Conservation (phyloP, 2,113 vertebrate genomes). For the Tragelaphus scriptus region DNA sequence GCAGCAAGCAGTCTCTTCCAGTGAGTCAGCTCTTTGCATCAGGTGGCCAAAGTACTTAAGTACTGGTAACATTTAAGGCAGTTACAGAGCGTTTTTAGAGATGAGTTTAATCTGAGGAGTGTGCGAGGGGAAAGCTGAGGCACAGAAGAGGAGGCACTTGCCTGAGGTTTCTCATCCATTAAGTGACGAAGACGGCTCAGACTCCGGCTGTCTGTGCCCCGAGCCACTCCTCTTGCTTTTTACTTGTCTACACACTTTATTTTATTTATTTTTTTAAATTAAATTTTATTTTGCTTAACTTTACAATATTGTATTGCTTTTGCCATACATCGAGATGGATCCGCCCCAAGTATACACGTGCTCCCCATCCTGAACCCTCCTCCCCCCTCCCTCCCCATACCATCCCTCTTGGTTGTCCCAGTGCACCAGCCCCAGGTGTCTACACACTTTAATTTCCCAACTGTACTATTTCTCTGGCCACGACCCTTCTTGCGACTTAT, state of each 20-base stretch:
- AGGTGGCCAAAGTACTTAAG: background rate
- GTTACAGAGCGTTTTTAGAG: background rate
- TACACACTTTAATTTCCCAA: background rate
- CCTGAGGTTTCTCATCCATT: background rate
- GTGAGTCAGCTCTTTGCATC: background rate
- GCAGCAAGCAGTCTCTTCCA: background rate
- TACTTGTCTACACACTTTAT: background rate
- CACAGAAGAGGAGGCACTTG: background rate
- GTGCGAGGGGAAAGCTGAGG: background rate
- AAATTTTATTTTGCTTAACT: too few species aligned
- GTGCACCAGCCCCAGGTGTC: background rate
- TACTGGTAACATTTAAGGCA: background rate
- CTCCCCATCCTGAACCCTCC: too few species aligned
- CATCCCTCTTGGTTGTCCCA: too few species aligned
- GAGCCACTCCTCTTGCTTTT: background rate
- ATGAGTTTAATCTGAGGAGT: background rate
- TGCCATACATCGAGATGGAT: too few species aligned
- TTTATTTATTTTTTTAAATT: too few species aligned
- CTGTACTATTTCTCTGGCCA: background rate
- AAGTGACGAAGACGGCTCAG: background rate
- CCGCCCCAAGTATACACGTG: too few species aligned
- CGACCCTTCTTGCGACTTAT: background rate
- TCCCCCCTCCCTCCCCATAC: too few species aligned
- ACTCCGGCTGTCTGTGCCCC: rapidly evolving
- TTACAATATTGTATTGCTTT: too few species aligned